Percentiles rank a stretch among this genome's conserved stretches.
Evolutionary conservation across 53 echinoderm and acorn worm genomes (phyloP).

Genomic region (Holothuria scabra): DNA sequence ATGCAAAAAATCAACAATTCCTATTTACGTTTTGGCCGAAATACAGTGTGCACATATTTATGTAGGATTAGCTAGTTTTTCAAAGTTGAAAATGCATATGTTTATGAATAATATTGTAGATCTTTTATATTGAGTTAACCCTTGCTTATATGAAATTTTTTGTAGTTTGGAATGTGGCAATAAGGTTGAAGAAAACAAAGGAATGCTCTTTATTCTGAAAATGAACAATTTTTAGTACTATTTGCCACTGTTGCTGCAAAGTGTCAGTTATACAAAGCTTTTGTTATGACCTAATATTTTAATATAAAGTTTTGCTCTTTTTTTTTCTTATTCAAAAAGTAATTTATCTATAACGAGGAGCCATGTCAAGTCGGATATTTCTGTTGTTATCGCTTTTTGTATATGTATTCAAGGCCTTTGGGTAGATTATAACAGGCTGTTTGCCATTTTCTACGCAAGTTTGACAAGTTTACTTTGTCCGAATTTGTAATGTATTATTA

Average conservation of each 20-base stretch:
- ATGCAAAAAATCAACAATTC: too few species aligned
- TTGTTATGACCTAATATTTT: background rate
- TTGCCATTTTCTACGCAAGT: slow-evolving; percentile 39
- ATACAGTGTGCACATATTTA: too few species aligned
- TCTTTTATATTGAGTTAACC: too few species aligned
- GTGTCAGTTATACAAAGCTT: too few species aligned
- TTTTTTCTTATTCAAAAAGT: background rate
- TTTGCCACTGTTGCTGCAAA: too few species aligned
- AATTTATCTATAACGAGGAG: slow-evolving; percentile 7
- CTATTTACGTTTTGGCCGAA: too few species aligned
- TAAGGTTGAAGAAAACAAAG: slow-evolving; percentile 12
- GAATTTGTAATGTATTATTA: slow-evolving; percentile 11
- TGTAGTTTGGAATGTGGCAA: slow-evolving; percentile 26
- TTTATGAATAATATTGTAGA: too few species aligned
- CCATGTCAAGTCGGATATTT: background rate
- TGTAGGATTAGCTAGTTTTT: too few species aligned
- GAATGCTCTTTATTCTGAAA: too few species aligned
- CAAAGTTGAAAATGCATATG: too few species aligned
- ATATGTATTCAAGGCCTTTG: slow-evolving; percentile 34
- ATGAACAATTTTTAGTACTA: too few species aligned
- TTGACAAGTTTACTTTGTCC: slow-evolving; percentile 16
- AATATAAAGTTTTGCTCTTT: background rate
- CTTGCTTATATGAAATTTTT: too few species aligned
- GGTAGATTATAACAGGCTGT: background rate
- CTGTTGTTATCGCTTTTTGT: slow-evolving; percentile 15